Base-by-base conservation (phyloP, 2,888 invertebrate species). In the Mactromeris polynyma region DNA sequence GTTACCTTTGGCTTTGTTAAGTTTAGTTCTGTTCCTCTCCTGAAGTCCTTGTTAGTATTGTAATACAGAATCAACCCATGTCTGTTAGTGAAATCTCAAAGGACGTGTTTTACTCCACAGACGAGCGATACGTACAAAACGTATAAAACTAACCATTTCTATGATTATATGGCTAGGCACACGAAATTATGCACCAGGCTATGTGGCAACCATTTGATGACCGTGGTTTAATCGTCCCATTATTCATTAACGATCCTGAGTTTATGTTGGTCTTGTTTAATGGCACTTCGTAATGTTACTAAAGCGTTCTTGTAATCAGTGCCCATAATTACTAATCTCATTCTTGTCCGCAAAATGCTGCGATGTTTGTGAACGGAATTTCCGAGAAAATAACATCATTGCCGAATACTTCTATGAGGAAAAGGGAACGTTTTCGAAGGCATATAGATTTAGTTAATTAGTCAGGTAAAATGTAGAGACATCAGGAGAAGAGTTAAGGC, bases 401-500 rank as follows among this genome's bases (percentile, higher is more conserved):
- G 36, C 33, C 36, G 73, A 73, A 33, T 73, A 73, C 26, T 69
- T 69, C 33, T 69, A 33, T 17, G 69, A 11, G 19, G 73, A 14
- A 33, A 14, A 9, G 33, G 33, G 36, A 33, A 73, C 4, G 36
- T 73, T 73, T 73, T 33, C 36, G 31, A 36, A 73, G 33, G 73
- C 73, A 36, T 73, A 73, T 73, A 73, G 33, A 73, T 73, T 73
- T 73, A 6, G 73, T 36, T 73, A 73, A 73, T 73, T 46, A 64
- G 85, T 33, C 69, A 89, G 85, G 87, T 89, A 88, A 86, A 46
- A 89, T 81, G 84, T 83, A 69, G 42, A 81, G 86, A 81, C 81
- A 81, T 73, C 82, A 81, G 87, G 84, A 89, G 81, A 89, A 81
- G 77, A 83, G 81, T 58, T 46, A 73, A 78, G 93, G 58, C 92